phyloP scores from a whole-genome alignment of 2,113 vertebrate genomes.

The Rhea americana region DNA sequence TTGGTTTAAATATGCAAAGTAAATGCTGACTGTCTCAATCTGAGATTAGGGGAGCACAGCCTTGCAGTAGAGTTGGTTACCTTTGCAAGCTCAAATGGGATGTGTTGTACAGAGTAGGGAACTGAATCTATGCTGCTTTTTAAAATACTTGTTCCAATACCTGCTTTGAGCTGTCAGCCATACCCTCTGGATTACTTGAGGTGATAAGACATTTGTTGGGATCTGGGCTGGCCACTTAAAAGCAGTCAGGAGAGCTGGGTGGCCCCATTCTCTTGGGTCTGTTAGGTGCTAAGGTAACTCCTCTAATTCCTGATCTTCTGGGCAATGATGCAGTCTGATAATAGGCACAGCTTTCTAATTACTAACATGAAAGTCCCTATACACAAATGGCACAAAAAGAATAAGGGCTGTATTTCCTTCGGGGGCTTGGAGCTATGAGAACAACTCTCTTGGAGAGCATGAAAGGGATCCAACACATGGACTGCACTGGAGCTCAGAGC shows the following conservation, averaged over 20 bases:
- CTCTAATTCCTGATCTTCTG: neutral
- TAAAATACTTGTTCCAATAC: neutral
- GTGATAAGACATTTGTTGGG: neutral
- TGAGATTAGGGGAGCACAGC: neutral
- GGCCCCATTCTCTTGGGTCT: neutral
- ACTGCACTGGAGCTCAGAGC: rapidly evolving
- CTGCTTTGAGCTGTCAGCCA: neutral
- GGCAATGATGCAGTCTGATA: neutral
- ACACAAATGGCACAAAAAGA: neutral
- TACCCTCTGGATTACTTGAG: neutral
- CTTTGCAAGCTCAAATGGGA: neutral
- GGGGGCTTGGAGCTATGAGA: neutral
- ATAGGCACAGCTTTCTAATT: neutral
- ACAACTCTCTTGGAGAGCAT: neutral
- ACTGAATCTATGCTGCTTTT: neutral
- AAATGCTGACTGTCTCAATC: neutral
- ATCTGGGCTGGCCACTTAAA: neutral
- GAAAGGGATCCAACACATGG: neutral
- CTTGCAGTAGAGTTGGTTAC: neutral
- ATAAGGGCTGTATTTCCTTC: neutral
- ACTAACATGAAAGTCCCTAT: neutral
- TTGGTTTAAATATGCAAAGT: neutral
- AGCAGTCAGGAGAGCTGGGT: neutral
- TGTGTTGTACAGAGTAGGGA: neutral
- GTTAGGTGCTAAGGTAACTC: neutral